Evolutionary conservation across 2,797 vertebrate genomes (phyloP), one percentile per base, ranked within the genome.

Genomic region (Coilia nasus): DNA sequence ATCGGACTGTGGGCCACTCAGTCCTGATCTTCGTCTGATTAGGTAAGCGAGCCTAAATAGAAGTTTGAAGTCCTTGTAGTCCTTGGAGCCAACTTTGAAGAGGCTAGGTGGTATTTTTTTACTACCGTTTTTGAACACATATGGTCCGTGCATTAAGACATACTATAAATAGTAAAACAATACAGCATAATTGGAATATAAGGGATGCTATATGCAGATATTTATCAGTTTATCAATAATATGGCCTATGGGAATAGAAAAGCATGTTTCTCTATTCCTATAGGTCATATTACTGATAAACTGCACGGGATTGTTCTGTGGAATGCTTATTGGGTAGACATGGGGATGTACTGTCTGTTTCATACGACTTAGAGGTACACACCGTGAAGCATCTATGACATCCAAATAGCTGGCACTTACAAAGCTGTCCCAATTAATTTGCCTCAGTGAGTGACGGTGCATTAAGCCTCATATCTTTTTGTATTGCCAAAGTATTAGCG

Each of bases 401-500:
- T 14, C 25, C 3, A 14, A 31, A 11, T 12, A 19, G 25, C 14
- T 71, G 28, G 25, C n/a, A 28, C 28, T 28, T 0, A 44, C 71
- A 17, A 78, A 44, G 35, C 17, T 78, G 71, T 44, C 41, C 31
- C 35, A 4, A 19, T 78, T 78, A 17, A 35, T 44, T 78, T 78
- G 14, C 31, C 71, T 78, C 17, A 44, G 10, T 44, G 71, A 44
- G 31, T 3, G 71, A 21, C 31, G 31, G 2, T 15, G 67, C 35
- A 78, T 78, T 71, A 71, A 31, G 28, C 50, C 1, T 41, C 71
- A 44, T 44, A n/a, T n/a, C n/a, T n/a, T n/a, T 17, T 15, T 78
- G 35, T 78, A 35, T 78, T 78, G 71, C 71, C 71, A 78, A 44
- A 78, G 71, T 41, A 41, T 44, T 78, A 44, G 35, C 31, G 31